Base-by-base conservation (phyloP, 2,888 invertebrate species). In the Spodoptera exigua region DNA sequence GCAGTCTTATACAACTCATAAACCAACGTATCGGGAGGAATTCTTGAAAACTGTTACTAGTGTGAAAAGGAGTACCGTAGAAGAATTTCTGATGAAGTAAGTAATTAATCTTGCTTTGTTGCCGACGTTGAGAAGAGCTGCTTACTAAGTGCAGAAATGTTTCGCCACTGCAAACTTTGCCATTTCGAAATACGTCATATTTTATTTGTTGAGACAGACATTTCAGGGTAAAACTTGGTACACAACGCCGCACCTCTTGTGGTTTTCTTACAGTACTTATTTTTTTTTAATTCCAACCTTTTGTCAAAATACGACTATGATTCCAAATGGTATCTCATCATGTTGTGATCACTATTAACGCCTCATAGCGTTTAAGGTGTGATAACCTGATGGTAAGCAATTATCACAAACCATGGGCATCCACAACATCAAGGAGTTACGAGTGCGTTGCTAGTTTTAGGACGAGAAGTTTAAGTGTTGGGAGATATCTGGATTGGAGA, bases 31-130 rank as follows among this genome's bases (percentile, higher is more conserved):
- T 39, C 39, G 46, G 48, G 56, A 43, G 37, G 71, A 62, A 67
- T 14, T 65, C 63, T 48, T 36, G 32, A 45, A 45, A 63, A 56
- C 39, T 59, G 47, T 55, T 61, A 32, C 57, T 21, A 76, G 69
- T 76, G 65, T 65, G 57, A 69, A 76, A 74, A 61, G 61, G 56
- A 61, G 54, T 59, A 57, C 52, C 55, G 35, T 37, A 40, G 37
- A 63, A 61, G 71, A 71, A 71, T 66, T 76, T 57, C 37, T 61
- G 63, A 69, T 72, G 64, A 69, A 69, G 65, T 65, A 59, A 68
- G 76, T 77, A 70, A 74, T 76, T 74, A 77, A 76, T 77, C 74
- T 74, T 74, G 62, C 61, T 72, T 69, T 74, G 74, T 76, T 74
- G 74, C 64, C 56, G 66, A 76, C 64, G 60, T 48, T 71, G 52